Conservation (phyloP, 2,797 vertebrate species). For the Artibeus lituratus region DNA sequence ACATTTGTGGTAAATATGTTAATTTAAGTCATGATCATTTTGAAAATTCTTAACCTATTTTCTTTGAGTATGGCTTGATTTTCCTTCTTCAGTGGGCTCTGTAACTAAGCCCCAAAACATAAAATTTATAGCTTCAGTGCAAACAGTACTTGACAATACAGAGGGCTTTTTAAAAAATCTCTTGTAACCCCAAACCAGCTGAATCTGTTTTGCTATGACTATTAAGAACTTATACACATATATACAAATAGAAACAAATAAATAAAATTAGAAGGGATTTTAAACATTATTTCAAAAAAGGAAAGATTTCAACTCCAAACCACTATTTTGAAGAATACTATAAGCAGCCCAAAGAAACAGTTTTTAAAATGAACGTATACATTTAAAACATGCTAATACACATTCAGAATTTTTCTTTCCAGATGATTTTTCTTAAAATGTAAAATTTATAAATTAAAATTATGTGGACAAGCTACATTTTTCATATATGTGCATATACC, state of each 20-base stretch:
- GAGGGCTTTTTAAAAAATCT: neutral
- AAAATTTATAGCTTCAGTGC: neutral
- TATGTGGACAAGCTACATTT: neutral
- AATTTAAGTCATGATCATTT: constrained; percentile 7
- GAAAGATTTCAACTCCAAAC: neutral
- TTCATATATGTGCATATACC: neutral
- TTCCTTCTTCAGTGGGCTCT: neutral
- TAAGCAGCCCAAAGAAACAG: neutral
- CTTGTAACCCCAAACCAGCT: neutral
- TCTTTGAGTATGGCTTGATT: constrained; percentile 39
- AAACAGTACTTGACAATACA: neutral
- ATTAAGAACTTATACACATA: neutral
- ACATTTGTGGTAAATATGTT: neutral
- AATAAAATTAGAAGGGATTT: constrained; percentile 26
- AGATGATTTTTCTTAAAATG: constrained; percentile 13
- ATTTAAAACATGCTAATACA: neutral
- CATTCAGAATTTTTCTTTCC: neutral
- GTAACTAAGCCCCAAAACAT: neutral
- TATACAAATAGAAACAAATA: constrained; percentile 16
- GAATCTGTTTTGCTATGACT: constrained; percentile 18
- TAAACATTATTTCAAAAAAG: constrained; percentile 11
- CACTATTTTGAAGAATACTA: neutral
- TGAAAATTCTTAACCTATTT: constrained; percentile 37
- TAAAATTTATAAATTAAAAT: constrained; percentile 29
- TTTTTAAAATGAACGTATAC: neutral